These are phyloP conservation scores for Callosobruchus maculatus DNA, from an alignment of 2,888 invertebrate genomes.

Conservation along the genomic window DNA sequence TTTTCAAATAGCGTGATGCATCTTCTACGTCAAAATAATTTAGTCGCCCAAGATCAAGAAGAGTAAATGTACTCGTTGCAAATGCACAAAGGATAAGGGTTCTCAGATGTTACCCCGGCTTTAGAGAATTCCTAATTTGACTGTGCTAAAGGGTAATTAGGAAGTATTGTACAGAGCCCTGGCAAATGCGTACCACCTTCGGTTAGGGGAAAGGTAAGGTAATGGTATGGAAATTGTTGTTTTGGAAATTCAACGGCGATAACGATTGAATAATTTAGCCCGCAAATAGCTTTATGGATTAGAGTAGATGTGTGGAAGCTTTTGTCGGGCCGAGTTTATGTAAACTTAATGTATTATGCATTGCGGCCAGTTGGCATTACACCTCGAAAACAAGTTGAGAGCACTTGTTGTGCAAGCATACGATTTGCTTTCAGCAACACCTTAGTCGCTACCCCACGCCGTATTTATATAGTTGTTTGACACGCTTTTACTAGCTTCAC, in stretches of 20 bases:
- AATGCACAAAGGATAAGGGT: too few species aligned
- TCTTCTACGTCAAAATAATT: too few species aligned
- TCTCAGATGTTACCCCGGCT: too few species aligned
- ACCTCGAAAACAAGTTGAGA: neutral
- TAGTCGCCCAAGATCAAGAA: too few species aligned
- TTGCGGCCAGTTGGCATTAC: neutral
- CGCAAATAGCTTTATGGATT: neutral
- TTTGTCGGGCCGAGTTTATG: neutral
- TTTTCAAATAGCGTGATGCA: too few species aligned
- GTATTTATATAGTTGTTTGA: too few species aligned
- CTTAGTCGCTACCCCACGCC: too few species aligned
- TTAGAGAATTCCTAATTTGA: too few species aligned
- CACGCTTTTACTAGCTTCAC: too few species aligned
- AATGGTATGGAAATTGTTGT: neutral
- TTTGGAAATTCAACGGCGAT: neutral
- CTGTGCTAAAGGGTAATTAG: neutral
- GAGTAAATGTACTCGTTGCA: too few species aligned
- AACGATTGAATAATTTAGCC: neutral
- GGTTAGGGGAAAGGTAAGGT: neutral
- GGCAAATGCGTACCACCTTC: neutral
- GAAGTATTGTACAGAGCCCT: neutral
- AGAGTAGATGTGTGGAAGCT: neutral
- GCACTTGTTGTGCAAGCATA: neutral
- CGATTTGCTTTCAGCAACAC: neutral
- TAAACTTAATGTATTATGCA: neutral